A percentile compares a stretch with the other conserved stretches of the same genome.
Conservation (phyloP, 2,888 invertebrate genomes). For the Yponomeuta cagnagella region DNA sequence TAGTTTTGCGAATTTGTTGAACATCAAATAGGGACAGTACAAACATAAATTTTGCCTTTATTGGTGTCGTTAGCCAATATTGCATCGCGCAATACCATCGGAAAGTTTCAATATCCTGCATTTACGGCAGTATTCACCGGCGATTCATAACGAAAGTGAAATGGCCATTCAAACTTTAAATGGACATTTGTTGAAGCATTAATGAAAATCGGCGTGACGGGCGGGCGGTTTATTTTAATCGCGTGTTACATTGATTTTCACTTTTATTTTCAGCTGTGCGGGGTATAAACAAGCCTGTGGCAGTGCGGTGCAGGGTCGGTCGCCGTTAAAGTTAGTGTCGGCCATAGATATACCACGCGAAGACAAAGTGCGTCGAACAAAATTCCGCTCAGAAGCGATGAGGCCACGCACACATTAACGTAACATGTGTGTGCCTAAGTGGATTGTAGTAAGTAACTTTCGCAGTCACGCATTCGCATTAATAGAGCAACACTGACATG, state of each 20-base stretch:
- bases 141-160: slow-evolving; percentile 7
- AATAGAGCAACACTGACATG: no score
- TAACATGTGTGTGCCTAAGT: no score
- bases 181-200: slow-evolving; percentile 5
- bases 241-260: slow-evolving; percentile 16
- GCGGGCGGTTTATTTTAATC: slow-evolving; percentile 14
- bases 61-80: neutral
- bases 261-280: slow-evolving; percentile 61
- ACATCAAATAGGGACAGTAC: neutral
- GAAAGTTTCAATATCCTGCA: neutral
- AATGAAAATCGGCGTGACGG: slow-evolving; percentile 9
- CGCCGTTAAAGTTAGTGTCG: slow-evolving; percentile 66
- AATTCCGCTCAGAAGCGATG: no score
- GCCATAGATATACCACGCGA: no score
- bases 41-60: neutral
- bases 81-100: neutral
- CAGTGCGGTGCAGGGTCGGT: slow-evolving; percentile 46
- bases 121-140: neutral
- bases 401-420: no score
- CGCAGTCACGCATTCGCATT: no score
- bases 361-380: no score
- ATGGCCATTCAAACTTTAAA: slow-evolving; percentile 1
- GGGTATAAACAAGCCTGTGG: slow-evolving; percentile 59
- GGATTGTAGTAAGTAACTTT: no score
- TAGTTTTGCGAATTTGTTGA: neutral